Evolutionary conservation across 2,888 invertebrate species (phyloP), one percentile per base, ranked within the genome.

Genomic region (Troides oblongomaculatus): DNA sequence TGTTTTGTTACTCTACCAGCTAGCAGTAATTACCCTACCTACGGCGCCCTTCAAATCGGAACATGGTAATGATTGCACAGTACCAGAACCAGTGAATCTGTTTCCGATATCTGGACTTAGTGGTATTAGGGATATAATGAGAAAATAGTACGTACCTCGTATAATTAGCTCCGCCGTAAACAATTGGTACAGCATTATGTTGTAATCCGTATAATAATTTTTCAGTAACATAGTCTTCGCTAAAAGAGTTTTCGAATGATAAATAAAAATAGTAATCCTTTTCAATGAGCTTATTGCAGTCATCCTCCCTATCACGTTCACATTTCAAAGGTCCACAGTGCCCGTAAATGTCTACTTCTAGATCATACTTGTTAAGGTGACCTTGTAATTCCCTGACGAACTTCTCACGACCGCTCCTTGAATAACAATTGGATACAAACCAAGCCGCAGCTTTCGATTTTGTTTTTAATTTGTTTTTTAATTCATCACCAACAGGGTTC

Each of bases 131-230:
- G 1, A 14, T 46, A 12, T 2, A 46, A 6, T 53, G 18, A 53
- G 7, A 53, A n/a, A 18, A 53, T n/a, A 53, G 18, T 1, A n/a
- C 14, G 62, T 75, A 88, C 89, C 89, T 85, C 8, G 85, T 81
- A 71, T 89, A 89, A 71, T 89, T 84, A 30, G 89, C 87, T 3
- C 78, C 86, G 4, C 89, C 89, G 66, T 78, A 89, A 0, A 89
- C 88, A 46, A 89, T 78, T 2, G 89, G 89, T 2, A 89, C 76
- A 0, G 84, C 78, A 57, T 83, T 78, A 72, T 87, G 76, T 43
- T 83, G 75, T 53, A 89, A 76, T 1, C 82, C 81, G 53, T 78
- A 72, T 25, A 88, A 71, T 67, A 89, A 64, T 72, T 89, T 89
- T 72, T 89, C 89, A 3, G 89, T 88, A 25, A 78, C 81, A 64